These are phyloP conservation scores for Sminthurides bifidus DNA, from an alignment of 1,140 invertebrate species.

Conservation along the genomic window DNA sequence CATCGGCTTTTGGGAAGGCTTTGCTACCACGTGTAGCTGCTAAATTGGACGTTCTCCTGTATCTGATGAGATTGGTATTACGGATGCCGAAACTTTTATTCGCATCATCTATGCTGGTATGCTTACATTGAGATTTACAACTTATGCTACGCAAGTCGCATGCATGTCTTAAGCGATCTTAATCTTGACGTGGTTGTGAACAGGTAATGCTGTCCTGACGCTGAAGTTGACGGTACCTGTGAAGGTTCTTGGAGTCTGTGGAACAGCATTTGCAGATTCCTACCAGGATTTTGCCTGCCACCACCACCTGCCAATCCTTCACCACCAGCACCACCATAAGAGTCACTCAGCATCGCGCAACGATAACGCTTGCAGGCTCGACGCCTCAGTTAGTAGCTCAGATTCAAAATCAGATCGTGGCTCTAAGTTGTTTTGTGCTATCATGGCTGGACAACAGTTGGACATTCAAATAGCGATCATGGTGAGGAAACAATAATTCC, in stretches of 20 bases:
- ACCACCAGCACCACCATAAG: too few species aligned
- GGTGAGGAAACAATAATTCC: too few species aligned
- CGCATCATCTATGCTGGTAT: conserved; percentile 41
- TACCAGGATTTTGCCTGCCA: too few species aligned
- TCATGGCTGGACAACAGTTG: too few species aligned
- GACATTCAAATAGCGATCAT: too few species aligned
- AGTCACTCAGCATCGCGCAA: too few species aligned
- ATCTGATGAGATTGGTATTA: conserved; percentile 85
- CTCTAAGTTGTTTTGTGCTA: too few species aligned
- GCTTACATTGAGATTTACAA: background rate
- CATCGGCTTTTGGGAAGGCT: conserved; percentile 80
- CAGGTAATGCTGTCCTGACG: conserved; percentile 85
- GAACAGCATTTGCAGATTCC: conserved; percentile 83
- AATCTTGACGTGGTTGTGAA: conserved; percentile 16
- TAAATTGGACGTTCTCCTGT: conserved; percentile 91
- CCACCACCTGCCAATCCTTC: too few species aligned
- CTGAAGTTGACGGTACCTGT: conserved; percentile 74
- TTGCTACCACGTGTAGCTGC: conserved; percentile 87
- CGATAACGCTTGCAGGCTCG: too few species aligned
- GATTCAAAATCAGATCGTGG: too few species aligned
- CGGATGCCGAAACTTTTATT: conserved; percentile 84
- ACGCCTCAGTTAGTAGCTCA: too few species aligned
- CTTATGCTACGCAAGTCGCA: conserved; percentile 8
- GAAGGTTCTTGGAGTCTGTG: conserved; percentile 82
- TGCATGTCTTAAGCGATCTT: background rate